These are phyloP conservation scores for Eulemur coronatus DNA, from an alignment of 2,797 vertebrate species.

Conservation along the genomic window DNA sequence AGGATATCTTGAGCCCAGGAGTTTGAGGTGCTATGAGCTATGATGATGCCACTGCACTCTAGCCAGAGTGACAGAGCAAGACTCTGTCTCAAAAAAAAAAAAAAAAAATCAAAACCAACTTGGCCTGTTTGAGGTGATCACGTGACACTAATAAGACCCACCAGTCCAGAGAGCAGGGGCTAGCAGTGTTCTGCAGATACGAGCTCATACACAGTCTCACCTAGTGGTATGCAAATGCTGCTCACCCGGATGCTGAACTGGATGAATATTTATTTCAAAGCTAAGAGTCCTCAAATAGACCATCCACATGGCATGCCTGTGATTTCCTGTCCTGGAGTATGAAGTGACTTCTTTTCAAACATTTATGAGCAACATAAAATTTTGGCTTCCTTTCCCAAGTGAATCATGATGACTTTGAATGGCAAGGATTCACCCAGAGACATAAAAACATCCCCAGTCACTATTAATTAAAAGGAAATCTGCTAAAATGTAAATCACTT, in stretches of 20 bases:
- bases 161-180: neutral
- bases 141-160: neutral
- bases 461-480: constrained; percentile 57
- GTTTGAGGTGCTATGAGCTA: no score
- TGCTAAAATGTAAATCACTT: constrained; percentile 9
- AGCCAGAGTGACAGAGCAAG: no score
- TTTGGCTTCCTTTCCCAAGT: constrained; percentile 48
- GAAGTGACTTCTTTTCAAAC: constrained; percentile 54
- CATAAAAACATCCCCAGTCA: constrained; percentile 39
- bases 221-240: neutral
- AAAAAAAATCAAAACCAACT: constrained; percentile 31
- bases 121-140: neutral
- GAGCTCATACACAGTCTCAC: neutral
- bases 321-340: constrained; percentile 11
- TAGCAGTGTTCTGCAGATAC: neutral
- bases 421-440: constrained; percentile 10
- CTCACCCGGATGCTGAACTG: neutral
- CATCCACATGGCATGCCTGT: neutral
- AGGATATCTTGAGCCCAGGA: no score
- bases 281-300: neutral
- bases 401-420: constrained; percentile 48
- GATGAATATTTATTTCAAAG: neutral
- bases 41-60: no score
- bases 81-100: no score
- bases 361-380: constrained; percentile 61